Base-by-base conservation (phyloP, 1,140 invertebrate species). In the Drosophila teissieri region DNA sequence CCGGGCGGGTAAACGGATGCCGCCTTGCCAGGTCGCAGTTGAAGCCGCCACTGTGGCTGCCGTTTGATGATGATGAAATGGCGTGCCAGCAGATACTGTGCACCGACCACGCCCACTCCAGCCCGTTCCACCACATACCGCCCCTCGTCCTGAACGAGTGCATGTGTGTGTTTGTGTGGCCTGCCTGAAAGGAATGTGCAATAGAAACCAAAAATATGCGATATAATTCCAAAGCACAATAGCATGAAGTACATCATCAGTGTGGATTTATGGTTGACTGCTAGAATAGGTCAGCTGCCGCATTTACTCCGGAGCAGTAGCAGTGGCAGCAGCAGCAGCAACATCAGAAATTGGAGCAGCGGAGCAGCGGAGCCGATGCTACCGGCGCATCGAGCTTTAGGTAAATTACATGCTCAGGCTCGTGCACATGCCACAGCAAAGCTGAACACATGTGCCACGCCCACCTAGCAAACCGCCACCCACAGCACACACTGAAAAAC, bases 151-250 rank as follows among this genome's bases (percentile, higher is more conserved):
- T 2, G 48, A 3, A 4, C 24, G 27, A 11, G 48, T n/a, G 48
- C 46, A 27, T 55, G 22, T n/a, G 22, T 57, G 31, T 0, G 45
- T 51, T 55, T 49, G 60, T 15, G 48, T 63, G 52, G 83, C 79
- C 86, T 72, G 84, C 76, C 73, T 89, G 80, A 80, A 89, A 70
- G 84, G 84, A 88, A 88, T 88, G 84, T 88, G 84, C 84, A 88
- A 88, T 88, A 88, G 84, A 89, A 88, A 88, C 84, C 84, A 89
- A 88, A 88, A 88, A 88, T 88, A 88, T 88, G 84, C 84, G 84
- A 88, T 88, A 88, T 88, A 88, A 88, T 88, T 89, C 84, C 84
- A 78, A 80, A 88, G 84, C 84, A 88, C 84, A 88, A 88, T 88
- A 88, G 84, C 84, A 88, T 88, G 80, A 88, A 88, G 84, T 88